Percentiles rank a stretch among this genome's conserved stretches.
phyloP scores from a whole-genome alignment of 2,113 vertebrate species.

The Gallinago media region DNA sequence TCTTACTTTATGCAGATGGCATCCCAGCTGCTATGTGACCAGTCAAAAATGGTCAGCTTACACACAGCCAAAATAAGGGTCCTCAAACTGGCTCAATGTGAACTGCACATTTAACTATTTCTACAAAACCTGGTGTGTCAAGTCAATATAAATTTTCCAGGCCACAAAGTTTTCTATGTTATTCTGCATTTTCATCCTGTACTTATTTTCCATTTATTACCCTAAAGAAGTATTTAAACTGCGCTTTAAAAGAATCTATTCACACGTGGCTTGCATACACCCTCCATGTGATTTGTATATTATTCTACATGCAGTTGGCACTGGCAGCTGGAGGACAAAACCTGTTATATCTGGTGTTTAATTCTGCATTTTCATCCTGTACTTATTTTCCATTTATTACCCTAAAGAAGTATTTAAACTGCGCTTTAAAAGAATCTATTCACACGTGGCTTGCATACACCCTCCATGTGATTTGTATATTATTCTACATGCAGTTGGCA shows the following conservation, averaged over 20 bases:
- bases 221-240: not conserved
- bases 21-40: not conserved
- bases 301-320: not conserved
- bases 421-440: not conserved
- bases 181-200: not conserved
- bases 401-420: not conserved
- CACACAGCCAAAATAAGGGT: not conserved
- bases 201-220: not conserved
- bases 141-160: not conserved
- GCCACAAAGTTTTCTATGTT: not conserved
- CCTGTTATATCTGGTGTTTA: not conserved
- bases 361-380: not conserved
- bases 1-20: not conserved
- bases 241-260: not conserved
- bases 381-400: not conserved
- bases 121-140: not conserved
- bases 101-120: not conserved
- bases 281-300: accelerated
- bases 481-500: not conserved
- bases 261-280: not conserved
- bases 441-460: not conserved
- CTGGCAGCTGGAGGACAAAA: not conserved
- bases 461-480: accelerated
- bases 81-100: not conserved
- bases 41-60: not conserved